A percentile compares a stretch with the other conserved stretches of the same genome.
Evolutionary conservation across 2,113 vertebrate genomes (phyloP).

Genomic region (Oceanodroma tethys): DNA sequence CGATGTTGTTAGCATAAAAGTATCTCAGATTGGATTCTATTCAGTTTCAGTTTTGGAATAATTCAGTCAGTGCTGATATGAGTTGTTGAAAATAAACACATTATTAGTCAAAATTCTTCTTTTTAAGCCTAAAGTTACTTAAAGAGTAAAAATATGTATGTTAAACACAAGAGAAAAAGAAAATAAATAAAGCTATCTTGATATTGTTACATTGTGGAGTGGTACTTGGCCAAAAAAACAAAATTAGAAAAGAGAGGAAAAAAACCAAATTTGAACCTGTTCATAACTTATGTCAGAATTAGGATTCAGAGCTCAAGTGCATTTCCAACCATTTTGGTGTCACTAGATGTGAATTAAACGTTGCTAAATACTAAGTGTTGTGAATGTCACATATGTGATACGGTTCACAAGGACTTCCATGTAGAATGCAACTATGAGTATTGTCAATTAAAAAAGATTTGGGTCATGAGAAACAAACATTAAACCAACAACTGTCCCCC

Average conservation of each 20-base stretch:
- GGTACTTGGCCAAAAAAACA: background rate
- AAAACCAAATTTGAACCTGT: accelerated
- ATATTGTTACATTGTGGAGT: background rate
- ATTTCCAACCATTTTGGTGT: background rate
- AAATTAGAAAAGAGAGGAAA: background rate
- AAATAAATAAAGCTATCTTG: background rate
- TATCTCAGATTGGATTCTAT: background rate
- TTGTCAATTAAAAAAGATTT: background rate
- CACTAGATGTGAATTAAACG: background rate
- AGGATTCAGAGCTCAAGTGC: background rate
- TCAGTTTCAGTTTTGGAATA: background rate
- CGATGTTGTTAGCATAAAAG: background rate
- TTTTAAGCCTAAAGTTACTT: background rate
- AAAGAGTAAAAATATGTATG: background rate
- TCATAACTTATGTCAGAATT: background rate
- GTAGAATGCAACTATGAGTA: background rate
- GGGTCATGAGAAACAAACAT: background rate
- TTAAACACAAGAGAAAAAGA: background rate
- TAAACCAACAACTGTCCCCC: background rate
- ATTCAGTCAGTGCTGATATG: background rate
- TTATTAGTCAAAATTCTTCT: background rate
- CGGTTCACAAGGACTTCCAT: background rate
- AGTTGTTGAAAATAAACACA: background rate
- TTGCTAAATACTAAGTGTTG: background rate
- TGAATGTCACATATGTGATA: accelerated